Base-by-base conservation (phyloP, 2,113 vertebrate genomes). In the Oxyruncus cristatus region DNA sequence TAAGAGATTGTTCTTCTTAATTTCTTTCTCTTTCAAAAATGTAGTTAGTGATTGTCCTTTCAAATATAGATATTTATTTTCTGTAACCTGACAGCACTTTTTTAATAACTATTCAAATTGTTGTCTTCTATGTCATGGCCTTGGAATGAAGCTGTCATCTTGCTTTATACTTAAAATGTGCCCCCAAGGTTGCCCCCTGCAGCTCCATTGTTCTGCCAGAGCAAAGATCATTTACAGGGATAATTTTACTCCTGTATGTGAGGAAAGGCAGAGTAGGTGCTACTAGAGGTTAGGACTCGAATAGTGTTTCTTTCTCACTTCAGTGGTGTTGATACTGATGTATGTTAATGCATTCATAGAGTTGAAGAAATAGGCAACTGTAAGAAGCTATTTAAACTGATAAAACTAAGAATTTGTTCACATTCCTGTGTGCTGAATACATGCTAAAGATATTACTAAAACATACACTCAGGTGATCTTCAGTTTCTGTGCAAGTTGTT, bases 221-320 rank as follows among this genome's bases (percentile, higher is more conserved):
- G n/a, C 46, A 65, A 58, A 21, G 30, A 35, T 62, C 14, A 58
- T 21, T 32, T 37, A 9, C 16, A 30, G 55, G 50, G 72, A 62
- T 33, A 49, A 12, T 55, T 87, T 53, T 47, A 10, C 6, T 33
- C 39, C 18, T 35, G 0, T 39, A 3, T 1, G 0, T 21, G 47
- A 39, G 37, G 33, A 86, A 58, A n/a, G 47, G 18, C 19, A 66
- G 19, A 68, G 12, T 32, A 41, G 39, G 8, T 68, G 11, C 59
- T 82, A 0, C 19, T 37, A 15, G 32, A 42, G 16, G 6, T 33
- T 20, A 7, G 12, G 65, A 32, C 33, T 72, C 47, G 39, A 55
- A 11, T 76, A 41, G 39, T 37, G n/a, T 44, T 59, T 33, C 33
- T 47, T 58, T 63, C 39, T 89, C 24, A 11, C 22, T 72, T 85